phyloP scores from a whole-genome alignment of 2,113 vertebrate genomes.

The Colossoma macropomum region DNA sequence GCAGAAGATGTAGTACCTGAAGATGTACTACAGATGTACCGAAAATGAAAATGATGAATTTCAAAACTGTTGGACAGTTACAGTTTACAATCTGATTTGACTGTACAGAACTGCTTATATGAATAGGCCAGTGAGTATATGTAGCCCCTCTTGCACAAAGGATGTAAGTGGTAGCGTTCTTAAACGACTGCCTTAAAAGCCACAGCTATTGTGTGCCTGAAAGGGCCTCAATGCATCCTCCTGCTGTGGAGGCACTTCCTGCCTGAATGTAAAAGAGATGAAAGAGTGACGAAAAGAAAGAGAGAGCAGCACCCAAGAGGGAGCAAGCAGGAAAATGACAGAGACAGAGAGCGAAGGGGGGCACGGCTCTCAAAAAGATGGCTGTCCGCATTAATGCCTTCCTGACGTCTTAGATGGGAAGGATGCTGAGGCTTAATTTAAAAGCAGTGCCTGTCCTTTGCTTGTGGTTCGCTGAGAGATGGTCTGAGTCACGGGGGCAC shows the following conservation, averaged over 20 bases:
- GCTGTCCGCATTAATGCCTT: neutral
- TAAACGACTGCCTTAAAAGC: neutral
- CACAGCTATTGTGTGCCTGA: neutral
- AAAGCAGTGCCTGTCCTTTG: neutral
- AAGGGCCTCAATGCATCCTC: constrained; percentile 2
- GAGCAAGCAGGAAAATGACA: neutral
- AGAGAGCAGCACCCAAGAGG: constrained; percentile 1
- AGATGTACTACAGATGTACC: no score
- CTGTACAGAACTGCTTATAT: no score
- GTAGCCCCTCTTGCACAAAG: neutral
- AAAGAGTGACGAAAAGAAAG: neutral
- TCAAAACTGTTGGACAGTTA: no score
- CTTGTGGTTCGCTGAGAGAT: neutral
- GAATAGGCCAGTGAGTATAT: no score
- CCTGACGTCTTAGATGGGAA: neutral
- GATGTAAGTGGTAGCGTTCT: neutral
- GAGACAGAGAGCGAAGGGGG: neutral
- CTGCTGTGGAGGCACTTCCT: constrained; percentile 5
- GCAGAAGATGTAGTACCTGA: no score
- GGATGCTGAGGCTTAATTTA: neutral
- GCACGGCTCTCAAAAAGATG: neutral
- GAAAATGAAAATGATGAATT: no score
- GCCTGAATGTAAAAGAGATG: neutral
- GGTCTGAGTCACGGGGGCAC: neutral
- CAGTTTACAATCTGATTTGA: no score